phyloP scores from a whole-genome alignment of 1,140 invertebrate species.

The Wasmannia auropunctata region DNA sequence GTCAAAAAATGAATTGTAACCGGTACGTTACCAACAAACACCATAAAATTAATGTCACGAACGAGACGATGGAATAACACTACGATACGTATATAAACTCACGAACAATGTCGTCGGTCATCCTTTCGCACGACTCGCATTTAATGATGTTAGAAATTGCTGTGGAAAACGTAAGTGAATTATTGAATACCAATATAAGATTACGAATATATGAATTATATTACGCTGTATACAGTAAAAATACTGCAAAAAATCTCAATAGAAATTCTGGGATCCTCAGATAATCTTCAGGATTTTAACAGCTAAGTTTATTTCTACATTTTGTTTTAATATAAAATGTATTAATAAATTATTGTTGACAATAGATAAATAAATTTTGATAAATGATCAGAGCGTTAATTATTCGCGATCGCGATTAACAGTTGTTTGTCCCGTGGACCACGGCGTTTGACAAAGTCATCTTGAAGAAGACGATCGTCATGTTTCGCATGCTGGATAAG shows the following conservation, averaged over 20 bases:
- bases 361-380: neutral
- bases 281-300: neutral
- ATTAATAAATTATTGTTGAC: neutral
- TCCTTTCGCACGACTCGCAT: slow-evolving; percentile 72
- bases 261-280: neutral
- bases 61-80: neutral
- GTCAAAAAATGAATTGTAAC: slow-evolving; percentile 15
- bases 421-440: slow-evolving; percentile 76
- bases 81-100: neutral
- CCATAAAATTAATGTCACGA: neutral
- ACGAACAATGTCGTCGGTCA: slow-evolving; percentile 66
- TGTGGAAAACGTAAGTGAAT: slow-evolving; percentile 75
- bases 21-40: neutral
- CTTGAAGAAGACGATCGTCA: slow-evolving; percentile 75
- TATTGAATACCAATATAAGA: neutral
- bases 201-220: neutral
- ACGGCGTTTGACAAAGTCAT: slow-evolving; percentile 72
- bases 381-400: neutral
- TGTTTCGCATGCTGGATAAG: slow-evolving; percentile 76
- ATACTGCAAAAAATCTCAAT: neutral
- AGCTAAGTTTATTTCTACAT: neutral
- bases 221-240: neutral
- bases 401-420: neutral
- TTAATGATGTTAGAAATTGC: slow-evolving; percentile 79
- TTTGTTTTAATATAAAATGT: neutral